Percentiles rank a stretch among this genome's conserved stretches.
Evolutionary conservation across 2,888 invertebrate genomes (phyloP).

Genomic region (Melanargia galathea): DNA sequence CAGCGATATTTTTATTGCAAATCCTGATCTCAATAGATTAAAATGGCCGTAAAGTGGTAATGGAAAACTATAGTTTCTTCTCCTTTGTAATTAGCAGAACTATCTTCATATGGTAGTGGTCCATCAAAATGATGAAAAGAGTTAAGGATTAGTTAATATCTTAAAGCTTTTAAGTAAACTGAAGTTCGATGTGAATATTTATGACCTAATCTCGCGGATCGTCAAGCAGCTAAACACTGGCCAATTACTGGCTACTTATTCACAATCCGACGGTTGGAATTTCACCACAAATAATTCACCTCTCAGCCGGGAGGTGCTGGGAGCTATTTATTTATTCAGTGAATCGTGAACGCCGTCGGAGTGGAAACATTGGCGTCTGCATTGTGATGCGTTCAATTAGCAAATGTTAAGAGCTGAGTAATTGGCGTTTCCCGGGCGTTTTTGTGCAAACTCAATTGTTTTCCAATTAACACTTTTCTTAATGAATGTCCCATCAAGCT

Average conservation of each 20-base stretch:
- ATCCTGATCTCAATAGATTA: too few relatives aligned
- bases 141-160: neutral
- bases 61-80: neutral
- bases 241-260: constrained; percentile 22
- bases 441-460: constrained; percentile 44
- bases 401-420: constrained; percentile 49
- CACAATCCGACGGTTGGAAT: constrained; percentile 11
- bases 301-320: constrained; percentile 40
- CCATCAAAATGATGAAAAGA: neutral
- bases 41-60: neutral
- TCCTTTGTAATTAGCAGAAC: neutral
- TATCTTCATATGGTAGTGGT: neutral
- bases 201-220: neutral
- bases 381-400: constrained; percentile 73
- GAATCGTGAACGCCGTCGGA: constrained; percentile 62
- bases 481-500: constrained; percentile 36
- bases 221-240: constrained; percentile 9
- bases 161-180: neutral
- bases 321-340: constrained; percentile 75
- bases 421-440: constrained; percentile 46
- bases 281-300: constrained; percentile 29
- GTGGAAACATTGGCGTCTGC: constrained; percentile 65
- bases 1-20: neutral
- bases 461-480: constrained; percentile 45
- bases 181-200: neutral